phyloP scores from a whole-genome alignment of 2,888 invertebrate species.

The Saturnia japonica region DNA sequence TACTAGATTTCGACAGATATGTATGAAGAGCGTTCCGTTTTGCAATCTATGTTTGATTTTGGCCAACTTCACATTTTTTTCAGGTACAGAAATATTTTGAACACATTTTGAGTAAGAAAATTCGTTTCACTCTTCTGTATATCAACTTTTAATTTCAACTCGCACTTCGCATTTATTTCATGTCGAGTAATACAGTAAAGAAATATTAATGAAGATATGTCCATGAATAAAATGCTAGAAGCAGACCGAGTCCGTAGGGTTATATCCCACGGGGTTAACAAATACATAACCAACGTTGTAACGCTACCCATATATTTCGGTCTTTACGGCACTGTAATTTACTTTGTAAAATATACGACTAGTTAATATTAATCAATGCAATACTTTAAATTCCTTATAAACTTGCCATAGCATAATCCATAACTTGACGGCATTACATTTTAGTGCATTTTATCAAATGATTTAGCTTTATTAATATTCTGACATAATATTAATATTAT shows the following conservation, averaged over 20 bases:
- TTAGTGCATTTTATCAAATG: too few relatives aligned
- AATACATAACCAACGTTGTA: constrained; percentile 49
- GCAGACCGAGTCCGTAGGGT: constrained; percentile 42
- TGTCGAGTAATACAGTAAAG: constrained; percentile 35
- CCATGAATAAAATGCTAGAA: constrained; percentile 40
- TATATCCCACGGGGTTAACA: constrained; percentile 46
- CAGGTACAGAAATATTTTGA: background rate
- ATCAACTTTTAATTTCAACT: background rate
- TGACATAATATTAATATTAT: too few relatives aligned
- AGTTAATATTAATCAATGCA: too few relatives aligned
- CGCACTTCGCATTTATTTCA: background rate
- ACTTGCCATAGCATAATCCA: background rate
- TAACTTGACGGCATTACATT: too few relatives aligned
- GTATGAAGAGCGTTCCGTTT: background rate
- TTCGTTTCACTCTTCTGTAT: background rate
- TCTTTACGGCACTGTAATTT: constrained; percentile 44
- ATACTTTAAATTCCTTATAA: background rate
- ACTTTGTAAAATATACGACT: constrained; percentile 34
- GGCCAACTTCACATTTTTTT: background rate
- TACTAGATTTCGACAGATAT: background rate
- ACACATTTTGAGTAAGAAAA: background rate
- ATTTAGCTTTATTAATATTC: too few relatives aligned
- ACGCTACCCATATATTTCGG: constrained; percentile 38
- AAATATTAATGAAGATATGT: constrained; percentile 48
- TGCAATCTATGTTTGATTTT: background rate